Conservation (phyloP, 2,797 vertebrate genomes). For the Sphenopsis melanotis region DNA sequence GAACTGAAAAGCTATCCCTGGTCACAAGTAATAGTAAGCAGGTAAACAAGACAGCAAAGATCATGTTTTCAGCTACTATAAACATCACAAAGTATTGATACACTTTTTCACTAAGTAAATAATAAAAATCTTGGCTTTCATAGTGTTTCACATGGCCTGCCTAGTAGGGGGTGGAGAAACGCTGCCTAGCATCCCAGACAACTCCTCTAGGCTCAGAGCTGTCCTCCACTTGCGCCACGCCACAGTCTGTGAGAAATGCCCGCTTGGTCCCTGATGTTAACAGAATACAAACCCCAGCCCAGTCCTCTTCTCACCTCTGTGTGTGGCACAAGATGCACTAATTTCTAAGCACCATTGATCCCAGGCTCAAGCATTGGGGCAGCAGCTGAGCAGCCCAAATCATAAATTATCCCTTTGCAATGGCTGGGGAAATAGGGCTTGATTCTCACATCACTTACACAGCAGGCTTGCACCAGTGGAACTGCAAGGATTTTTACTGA, state of each 20-base stretch:
- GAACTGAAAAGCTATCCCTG: background rate
- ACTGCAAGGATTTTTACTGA: background rate
- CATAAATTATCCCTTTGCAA: background rate
- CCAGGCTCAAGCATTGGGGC: accelerated
- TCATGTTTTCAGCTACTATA: background rate
- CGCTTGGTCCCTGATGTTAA: background rate
- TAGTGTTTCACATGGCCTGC: background rate
- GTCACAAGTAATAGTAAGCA: background rate
- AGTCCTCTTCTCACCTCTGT: background rate
- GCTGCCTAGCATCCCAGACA: background rate
- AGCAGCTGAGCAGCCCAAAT: background rate
- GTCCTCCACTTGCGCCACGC: background rate
- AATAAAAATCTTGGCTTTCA: background rate
- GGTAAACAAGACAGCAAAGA: background rate
- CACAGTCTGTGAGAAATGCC: background rate
- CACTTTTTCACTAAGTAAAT: background rate
- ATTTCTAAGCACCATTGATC: background rate
- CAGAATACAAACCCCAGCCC: background rate
- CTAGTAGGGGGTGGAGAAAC: background rate
- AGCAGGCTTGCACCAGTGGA: background rate
- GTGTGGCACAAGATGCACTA: background rate
- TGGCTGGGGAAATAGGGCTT: background rate
- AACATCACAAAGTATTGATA: background rate
- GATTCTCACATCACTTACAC: background rate
- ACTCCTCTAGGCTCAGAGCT: background rate